Percentiles rank a stretch among this genome's conserved stretches.
Conservation (phyloP, 2,797 vertebrate genomes). For the Tolypeutes matacus region DNA sequence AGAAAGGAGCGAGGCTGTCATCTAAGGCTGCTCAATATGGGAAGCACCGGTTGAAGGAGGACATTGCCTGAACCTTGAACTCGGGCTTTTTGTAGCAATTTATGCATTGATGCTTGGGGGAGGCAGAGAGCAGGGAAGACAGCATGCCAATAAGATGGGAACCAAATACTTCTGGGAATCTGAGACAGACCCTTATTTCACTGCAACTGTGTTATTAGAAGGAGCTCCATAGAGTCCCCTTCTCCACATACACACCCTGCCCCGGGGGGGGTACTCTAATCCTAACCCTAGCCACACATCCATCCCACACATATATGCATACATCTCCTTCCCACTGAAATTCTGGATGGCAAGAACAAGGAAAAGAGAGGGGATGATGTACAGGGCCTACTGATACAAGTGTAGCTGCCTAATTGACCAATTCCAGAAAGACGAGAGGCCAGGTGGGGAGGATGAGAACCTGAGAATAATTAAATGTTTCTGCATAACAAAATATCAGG, state of each 20-base stretch:
- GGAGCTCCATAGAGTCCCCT: too few species aligned
- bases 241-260: fast-evolving
- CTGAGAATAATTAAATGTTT: not conserved
- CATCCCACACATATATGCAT: fast-evolving
- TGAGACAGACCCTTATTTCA: not conserved
- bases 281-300: not conserved
- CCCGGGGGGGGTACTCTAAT: not conserved
- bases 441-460: not conserved
- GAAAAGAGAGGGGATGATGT: not conserved
- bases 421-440: not conserved
- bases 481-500: not conserved
- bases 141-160: too few species aligned
- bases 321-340: not conserved
- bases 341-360: not conserved
- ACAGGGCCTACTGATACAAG: not conserved
- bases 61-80: not conserved
- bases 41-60: not conserved
- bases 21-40: not conserved
- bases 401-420: not conserved
- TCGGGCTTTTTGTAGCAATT: not conserved
- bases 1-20: fast-evolving
- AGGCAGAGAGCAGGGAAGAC: fast-evolving
- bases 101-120: not conserved
- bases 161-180: not conserved
- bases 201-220: fast-evolving